A percentile compares a stretch with the other conserved stretches of the same genome.
Conservation (phyloP, 2,888 invertebrate genomes). For the Microctonus brassicae region DNA sequence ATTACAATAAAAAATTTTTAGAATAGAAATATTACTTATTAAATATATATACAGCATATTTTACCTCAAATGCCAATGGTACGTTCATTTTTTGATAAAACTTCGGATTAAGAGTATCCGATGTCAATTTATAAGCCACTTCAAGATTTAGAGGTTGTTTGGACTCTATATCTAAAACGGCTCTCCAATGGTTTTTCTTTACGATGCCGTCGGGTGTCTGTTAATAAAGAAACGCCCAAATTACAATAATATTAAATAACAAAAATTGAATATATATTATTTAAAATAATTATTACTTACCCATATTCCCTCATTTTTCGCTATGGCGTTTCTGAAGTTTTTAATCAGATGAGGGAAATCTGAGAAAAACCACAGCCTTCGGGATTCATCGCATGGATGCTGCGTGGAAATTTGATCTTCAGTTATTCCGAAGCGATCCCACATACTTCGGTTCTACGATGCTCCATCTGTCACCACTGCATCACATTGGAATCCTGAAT, state of each 20-base stretch:
- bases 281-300: no score
- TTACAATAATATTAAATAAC: neutral
- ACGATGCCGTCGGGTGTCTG: slow-evolving; percentile 45
- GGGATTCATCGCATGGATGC: slow-evolving; percentile 41
- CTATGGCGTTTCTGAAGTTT: slow-evolving; percentile 45
- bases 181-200: slow-evolving; percentile 40
- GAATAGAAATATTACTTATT: no score
- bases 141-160: slow-evolving; percentile 20
- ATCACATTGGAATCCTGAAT: slow-evolving; percentile 45
- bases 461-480: slow-evolving; percentile 50
- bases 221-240: neutral
- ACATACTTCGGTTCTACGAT: slow-evolving; percentile 52
- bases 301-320: slow-evolving; percentile 33
- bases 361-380: slow-evolving; percentile 48
- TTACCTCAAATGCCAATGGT: slow-evolving; percentile 37
- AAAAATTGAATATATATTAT: no score
- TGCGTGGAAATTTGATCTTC: slow-evolving; percentile 40
- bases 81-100: slow-evolving; percentile 39
- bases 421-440: slow-evolving; percentile 45
- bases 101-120: slow-evolving; percentile 35
- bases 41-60: no score
- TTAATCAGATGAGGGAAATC: slow-evolving; percentile 52
- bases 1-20: no score
- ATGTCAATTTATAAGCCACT: slow-evolving; percentile 38
- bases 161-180: slow-evolving; percentile 32